Evolutionary conservation across 2,113 vertebrate genomes (phyloP).

Genomic region (Scomber japonicus): DNA sequence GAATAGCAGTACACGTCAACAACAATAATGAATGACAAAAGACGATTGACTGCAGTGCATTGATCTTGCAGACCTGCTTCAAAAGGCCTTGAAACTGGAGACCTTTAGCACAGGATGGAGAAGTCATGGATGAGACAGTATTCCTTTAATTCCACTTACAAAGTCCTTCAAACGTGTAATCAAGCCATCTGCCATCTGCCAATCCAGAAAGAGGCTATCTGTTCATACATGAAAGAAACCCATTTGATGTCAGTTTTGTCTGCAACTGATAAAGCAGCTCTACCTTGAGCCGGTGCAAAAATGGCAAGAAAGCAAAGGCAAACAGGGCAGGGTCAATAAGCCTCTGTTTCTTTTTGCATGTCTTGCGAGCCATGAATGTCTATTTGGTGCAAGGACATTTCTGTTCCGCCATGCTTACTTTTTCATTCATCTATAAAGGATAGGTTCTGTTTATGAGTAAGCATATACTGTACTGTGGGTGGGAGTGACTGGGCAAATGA

Average conservation of each 20-base stretch:
- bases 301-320: slow-evolving; percentile 18
- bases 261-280: slow-evolving; percentile 32
- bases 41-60: slow-evolving; percentile 19
- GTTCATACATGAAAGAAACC: slow-evolving; percentile 45
- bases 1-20: not conserved
- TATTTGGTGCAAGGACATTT: slow-evolving; percentile 10
- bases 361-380: slow-evolving; percentile 1
- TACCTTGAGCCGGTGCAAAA: slow-evolving; percentile 26
- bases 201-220: slow-evolving; percentile 38
- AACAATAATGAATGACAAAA: slow-evolving; percentile 14
- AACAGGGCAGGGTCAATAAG: slow-evolving; percentile 20
- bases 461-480: not conserved
- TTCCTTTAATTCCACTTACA: slow-evolving; percentile 39
- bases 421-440: not conserved
- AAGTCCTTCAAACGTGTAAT: slow-evolving; percentile 46
- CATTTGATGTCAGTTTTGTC: slow-evolving; percentile 37
- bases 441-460: slow-evolving; percentile 20
- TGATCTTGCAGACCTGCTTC: slow-evolving; percentile 24
- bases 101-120: slow-evolving; percentile 2
- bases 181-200: slow-evolving; percentile 39
- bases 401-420: not conserved
- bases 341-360: slow-evolving; percentile 6
- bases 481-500: slow-evolving; percentile 1
- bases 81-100: slow-evolving; percentile 22
- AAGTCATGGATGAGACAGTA: slow-evolving; percentile 25